Evolutionary conservation across 2,888 invertebrate species (phyloP).

Genomic region (Lasioglossum malachurum): DNA sequence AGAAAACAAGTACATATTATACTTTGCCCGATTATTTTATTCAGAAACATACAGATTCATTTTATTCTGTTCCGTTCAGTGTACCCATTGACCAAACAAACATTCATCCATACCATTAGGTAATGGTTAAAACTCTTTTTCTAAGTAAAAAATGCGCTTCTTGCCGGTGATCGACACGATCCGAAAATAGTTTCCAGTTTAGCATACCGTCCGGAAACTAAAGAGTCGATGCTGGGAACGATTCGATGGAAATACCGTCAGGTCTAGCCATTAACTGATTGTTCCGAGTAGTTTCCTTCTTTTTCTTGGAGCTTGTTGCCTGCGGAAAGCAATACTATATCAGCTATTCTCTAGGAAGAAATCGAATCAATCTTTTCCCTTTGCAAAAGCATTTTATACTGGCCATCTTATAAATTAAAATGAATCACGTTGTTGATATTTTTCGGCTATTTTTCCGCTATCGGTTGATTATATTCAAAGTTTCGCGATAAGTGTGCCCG

Average conservation of each 20-base stretch:
- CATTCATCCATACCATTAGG: not conserved
- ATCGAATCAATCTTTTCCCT: not conserved
- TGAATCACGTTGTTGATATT: not conserved
- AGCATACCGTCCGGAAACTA: not conserved
- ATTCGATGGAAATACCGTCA: not conserved
- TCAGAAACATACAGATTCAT: not conserved
- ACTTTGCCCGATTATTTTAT: not conserved
- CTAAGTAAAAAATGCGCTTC: not conserved
- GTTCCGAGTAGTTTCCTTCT: not conserved
- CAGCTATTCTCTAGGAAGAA: not conserved
- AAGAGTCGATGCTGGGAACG: not conserved
- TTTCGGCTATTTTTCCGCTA: not conserved
- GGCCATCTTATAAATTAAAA: not conserved
- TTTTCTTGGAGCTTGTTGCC: not conserved
- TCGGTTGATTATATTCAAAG: not conserved
- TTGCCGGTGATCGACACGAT: not conserved
- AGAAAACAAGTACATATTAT: not conserved
- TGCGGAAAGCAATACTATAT: not conserved
- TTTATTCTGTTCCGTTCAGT: too few species aligned
- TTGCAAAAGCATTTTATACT: not conserved
- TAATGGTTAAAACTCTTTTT: not conserved
- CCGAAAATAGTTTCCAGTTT: constrained; percentile 1
- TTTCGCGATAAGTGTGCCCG: not conserved
- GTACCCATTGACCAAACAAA: not conserved
- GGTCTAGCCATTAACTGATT: not conserved